A percentile compares a stretch with the other conserved stretches of the same genome.
Conservation (phyloP, 2,888 invertebrate species). For the Eupsilia transversa region DNA sequence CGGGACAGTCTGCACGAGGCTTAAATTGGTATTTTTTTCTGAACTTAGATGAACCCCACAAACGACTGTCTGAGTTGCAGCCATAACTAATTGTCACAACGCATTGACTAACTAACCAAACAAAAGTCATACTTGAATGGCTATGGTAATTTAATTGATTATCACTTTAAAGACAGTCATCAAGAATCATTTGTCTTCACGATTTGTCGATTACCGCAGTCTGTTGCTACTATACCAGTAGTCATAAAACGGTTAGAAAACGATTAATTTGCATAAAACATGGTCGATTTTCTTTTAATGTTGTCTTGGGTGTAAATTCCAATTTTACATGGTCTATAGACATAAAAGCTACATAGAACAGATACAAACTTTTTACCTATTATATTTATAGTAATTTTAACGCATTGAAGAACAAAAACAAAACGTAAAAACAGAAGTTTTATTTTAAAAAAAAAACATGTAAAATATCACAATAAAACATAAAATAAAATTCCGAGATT, state of each 20-base stretch:
- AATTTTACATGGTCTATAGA: background rate
- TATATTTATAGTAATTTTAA: too few relatives aligned
- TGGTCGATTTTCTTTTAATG: constrained; percentile 21
- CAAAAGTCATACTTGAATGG: background rate
- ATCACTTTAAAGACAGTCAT: background rate
- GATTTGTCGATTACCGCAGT: constrained; percentile 9
- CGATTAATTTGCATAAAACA: constrained; percentile 44
- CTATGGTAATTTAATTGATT: constrained; percentile 2
- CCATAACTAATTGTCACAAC: background rate
- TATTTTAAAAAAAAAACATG: too few relatives aligned
- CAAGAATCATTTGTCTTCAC: constrained; percentile 12
- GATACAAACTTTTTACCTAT: too few relatives aligned
- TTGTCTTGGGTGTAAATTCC: constrained; percentile 4
- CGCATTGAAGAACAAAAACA: too few relatives aligned
- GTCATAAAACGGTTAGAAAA: constrained; percentile 33
- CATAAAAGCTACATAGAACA: background rate
- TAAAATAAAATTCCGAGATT: too few relatives aligned
- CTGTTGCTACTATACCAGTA: background rate
- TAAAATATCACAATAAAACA: too few relatives aligned
- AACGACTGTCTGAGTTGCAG: background rate
- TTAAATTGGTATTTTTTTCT: too few relatives aligned
- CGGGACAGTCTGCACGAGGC: too few relatives aligned
- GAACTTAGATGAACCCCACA: too few relatives aligned
- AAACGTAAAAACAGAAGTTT: too few relatives aligned
- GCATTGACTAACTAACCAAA: background rate